Base-by-base conservation (phyloP, 2,888 invertebrate genomes). In the Brassicogethes aeneus region DNA sequence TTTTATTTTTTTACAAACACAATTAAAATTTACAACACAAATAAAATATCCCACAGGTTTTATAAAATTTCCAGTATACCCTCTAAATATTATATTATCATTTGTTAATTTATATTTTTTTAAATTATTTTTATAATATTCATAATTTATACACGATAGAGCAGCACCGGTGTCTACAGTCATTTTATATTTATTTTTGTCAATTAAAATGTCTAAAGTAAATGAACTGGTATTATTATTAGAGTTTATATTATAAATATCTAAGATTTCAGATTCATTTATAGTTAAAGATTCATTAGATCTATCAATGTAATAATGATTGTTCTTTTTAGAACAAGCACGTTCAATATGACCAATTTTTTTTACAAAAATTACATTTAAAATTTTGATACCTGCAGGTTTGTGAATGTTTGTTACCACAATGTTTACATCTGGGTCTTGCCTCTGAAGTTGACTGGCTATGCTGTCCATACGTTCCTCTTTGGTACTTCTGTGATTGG, bases 341-440 rank as follows among this genome's bases (percentile, higher is more conserved):
- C 34, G 38, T 0, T 40, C 41, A 35, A 47, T 39, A 34, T 47
- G 45, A 7, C 45, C 47, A 13, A 41, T 38, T 34, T n/a, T n/a
- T n/a, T n/a, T n/a, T n/a, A n/a, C n/a, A n/a, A n/a, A 37, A 12
- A n/a, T n/a, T n/a, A n/a, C n/a, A n/a, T n/a, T n/a, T n/a, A n/a
- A n/a, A n/a, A n/a, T n/a, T n/a, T n/a, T 37, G 41, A 38, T 17
- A 42, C 37, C 32, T 42, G 34, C 7, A 39, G 10, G 7, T 35
- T 34, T 15, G 12, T 5, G 5, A 7, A 10, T 17, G 23, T n/a
- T 3, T 3, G 10, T 40, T 40, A 29, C 40, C 40, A 36, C 40
- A 40, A 7, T 15, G 2, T 3, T 40, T 17, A 17, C 40, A 40
- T 10, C 31, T 33, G 13, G 14, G n/a, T 29, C 8, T 7, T 33